A percentile compares a stretch with the other conserved stretches of the same genome.
These are phyloP conservation scores for Propithecus perrieri DNA, from an alignment of 2,797 vertebrate species.

Conservation along the genomic window DNA sequence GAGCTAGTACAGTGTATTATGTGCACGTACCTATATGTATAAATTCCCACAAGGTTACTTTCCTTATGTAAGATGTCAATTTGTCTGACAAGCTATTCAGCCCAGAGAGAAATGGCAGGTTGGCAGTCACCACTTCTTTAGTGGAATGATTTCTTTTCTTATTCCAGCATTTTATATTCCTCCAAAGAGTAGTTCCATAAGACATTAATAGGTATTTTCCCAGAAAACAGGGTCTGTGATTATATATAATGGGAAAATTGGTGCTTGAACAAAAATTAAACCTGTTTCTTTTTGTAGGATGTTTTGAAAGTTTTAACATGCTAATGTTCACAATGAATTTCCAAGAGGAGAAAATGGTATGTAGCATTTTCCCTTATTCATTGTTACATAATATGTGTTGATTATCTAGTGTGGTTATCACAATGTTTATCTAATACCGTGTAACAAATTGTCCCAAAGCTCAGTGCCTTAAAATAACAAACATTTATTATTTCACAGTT, in stretches of 20 bases:
- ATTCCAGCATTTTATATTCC: conserved; percentile 23
- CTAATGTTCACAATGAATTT: not conserved
- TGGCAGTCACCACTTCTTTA: not conserved
- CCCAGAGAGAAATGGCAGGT: not conserved
- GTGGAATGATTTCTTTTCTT: not conserved
- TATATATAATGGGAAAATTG: not conserved
- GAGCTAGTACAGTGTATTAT: not conserved
- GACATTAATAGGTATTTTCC: not conserved
- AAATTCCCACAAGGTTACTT: not conserved
- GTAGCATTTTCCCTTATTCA: not conserved
- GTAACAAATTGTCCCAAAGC: not conserved
- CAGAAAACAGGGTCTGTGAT: not conserved
- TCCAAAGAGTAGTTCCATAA: not conserved
- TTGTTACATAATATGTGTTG: not conserved
- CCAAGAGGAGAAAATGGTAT: not conserved
- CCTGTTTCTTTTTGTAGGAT: not conserved
- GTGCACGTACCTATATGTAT: not conserved
- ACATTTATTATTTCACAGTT: not conserved
- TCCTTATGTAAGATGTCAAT: not conserved
- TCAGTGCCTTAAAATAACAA: not conserved
- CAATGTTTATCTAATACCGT: not conserved
- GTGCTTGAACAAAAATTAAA: not conserved
- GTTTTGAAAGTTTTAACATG: not conserved
- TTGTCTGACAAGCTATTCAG: not conserved
- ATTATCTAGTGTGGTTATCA: not conserved